These are phyloP conservation scores for Agriopis marginaria DNA, from an alignment of 2,888 invertebrate genomes.

Conservation along the genomic window DNA sequence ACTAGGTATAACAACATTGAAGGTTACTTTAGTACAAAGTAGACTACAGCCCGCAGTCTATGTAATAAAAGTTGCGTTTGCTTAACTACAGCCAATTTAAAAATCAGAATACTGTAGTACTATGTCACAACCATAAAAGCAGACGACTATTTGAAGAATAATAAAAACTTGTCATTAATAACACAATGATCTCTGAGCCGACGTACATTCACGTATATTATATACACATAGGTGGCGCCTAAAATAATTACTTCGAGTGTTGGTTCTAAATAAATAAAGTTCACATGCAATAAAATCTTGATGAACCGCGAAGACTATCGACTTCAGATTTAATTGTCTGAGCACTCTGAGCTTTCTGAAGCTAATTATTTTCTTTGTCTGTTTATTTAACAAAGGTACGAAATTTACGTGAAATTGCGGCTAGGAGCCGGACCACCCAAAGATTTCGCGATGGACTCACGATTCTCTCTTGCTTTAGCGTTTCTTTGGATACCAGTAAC, in stretches of 20 bases:
- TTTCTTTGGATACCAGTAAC: conserved; percentile 55
- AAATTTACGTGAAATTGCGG: conserved; percentile 55
- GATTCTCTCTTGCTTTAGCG: conserved; percentile 33
- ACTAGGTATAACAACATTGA: conserved; percentile 53
- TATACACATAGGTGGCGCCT: conserved; percentile 63
- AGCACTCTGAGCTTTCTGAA: conserved; percentile 48
- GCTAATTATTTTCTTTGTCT: conserved; percentile 49
- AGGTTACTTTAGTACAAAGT: conserved; percentile 52
- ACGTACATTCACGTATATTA: conserved; percentile 33
- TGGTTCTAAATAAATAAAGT: conserved; percentile 62
- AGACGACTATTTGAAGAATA: not conserved
- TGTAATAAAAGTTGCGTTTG: not conserved
- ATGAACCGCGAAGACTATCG: conserved; percentile 59
- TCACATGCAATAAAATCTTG: conserved; percentile 61
- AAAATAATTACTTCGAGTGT: conserved; percentile 60
- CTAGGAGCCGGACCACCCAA: conserved; percentile 71
- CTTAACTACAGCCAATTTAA: not conserved
- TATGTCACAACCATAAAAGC: not conserved
- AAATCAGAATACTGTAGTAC: not conserved
- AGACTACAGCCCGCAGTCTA: not conserved
- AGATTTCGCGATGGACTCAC: conserved; percentile 54
- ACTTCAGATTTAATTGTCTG: conserved; percentile 56
- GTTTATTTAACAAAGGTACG: conserved; percentile 48
- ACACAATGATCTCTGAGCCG: not conserved
- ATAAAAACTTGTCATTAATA: no score